Evolutionary conservation across 2,797 vertebrate species (phyloP).

Genomic region (Trachurus trachurus): DNA sequence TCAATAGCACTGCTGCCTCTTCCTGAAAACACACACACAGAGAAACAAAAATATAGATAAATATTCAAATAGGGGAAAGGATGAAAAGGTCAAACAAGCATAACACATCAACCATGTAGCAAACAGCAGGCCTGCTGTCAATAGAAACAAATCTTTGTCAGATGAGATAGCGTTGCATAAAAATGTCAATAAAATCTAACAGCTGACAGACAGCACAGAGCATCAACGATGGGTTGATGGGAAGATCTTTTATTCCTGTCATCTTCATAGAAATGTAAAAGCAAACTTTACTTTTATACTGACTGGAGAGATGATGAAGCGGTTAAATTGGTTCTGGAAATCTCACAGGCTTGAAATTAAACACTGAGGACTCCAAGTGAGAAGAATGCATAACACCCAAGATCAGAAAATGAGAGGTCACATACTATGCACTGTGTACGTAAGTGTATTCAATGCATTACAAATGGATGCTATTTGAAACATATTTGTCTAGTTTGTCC

Average conservation of each 20-base stretch:
- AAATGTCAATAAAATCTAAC: conserved; percentile 9
- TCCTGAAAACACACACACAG: conserved; percentile 69
- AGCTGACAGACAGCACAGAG: conserved; percentile 52
- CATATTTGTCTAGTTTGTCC: not conserved
- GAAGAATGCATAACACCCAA: conserved; percentile 13
- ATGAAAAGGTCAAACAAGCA: conserved; percentile 58
- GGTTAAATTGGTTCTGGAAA: conserved; percentile 23
- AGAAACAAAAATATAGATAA: conserved; percentile 35
- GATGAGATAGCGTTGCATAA: conserved; percentile 23
- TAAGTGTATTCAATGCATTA: not conserved
- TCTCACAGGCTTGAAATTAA: conserved; percentile 22
- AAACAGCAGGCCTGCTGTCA: conserved; percentile 36
- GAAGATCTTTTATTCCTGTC: conserved; percentile 47
- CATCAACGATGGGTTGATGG: conserved; percentile 26
- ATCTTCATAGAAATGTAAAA: conserved; percentile 27
- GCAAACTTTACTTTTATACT: conserved; percentile 28
- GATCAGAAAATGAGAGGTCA: conserved; percentile 1
- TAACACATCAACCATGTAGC: conserved; percentile 29
- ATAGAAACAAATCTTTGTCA: conserved; percentile 46
- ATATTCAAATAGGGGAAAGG: conserved; percentile 36
- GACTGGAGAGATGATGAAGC: conserved; percentile 18
- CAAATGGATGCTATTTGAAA: no score
- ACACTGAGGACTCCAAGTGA: conserved; percentile 3
- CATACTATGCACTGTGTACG: not conserved
- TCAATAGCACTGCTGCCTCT: conserved; percentile 58